phyloP scores from a whole-genome alignment of 2,113 vertebrate species.

The Poeciliopsis turrubarensis region DNA sequence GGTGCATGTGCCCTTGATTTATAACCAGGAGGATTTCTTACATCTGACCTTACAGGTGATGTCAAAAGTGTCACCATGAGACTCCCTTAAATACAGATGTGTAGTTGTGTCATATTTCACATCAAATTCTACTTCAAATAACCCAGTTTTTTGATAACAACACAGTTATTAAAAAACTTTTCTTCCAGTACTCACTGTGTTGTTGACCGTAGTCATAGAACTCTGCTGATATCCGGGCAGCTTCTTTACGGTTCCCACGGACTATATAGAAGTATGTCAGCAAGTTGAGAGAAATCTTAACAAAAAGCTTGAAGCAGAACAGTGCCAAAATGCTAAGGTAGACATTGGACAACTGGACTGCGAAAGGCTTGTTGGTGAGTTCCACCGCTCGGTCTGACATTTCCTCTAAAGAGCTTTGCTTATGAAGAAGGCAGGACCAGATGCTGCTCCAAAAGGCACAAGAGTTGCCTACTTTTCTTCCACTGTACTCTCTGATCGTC shows the following conservation, averaged over 20 bases:
- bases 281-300: constrained; percentile 95
- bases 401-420: constrained; percentile 55
- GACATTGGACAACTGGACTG: constrained; percentile 90
- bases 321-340: constrained; percentile 97
- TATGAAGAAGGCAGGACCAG: constrained; percentile 79
- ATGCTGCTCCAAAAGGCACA: constrained; percentile 76
- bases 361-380: constrained; percentile 83
- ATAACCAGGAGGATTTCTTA: constrained; percentile 3
- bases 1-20: not conserved
- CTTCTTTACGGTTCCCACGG: constrained; percentile 95
- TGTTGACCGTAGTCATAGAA: constrained; percentile 92
- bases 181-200: constrained; percentile 82
- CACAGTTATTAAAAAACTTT: not conserved
- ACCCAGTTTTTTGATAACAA: not conserved
- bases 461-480: constrained; percentile 64
- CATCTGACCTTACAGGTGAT: constrained; percentile 14
- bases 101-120: not conserved
- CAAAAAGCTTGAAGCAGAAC: constrained; percentile 97
- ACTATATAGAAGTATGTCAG: constrained; percentile 97
- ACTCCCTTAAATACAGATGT: not conserved
- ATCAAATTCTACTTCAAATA: not conserved
- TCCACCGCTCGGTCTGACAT: constrained; percentile 69
- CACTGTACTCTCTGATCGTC: constrained; percentile 40
- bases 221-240: constrained; percentile 93
- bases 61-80: not conserved